Evolutionary conservation across 2,888 invertebrate genomes (phyloP), one percentile per base, ranked within the genome.

Genomic region (Drepana falcataria): DNA sequence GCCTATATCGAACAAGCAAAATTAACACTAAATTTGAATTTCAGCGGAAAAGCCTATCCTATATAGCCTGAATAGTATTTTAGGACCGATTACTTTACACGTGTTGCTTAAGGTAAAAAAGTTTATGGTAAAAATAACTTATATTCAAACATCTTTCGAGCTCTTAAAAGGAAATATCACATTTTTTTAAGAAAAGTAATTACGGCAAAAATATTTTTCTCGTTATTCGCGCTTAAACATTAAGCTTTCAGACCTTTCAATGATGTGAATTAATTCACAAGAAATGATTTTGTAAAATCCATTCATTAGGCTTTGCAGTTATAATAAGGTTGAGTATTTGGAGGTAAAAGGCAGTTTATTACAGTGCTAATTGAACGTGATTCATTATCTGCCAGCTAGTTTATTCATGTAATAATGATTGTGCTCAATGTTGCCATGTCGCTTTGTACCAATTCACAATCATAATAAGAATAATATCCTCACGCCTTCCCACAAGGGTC

Each of bases 21-120:
- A 83, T 83, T 80, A 80, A 78, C 79, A 79, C 77, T 69, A 73
- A 68, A 77, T 75, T 79, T 78, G 73, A 68, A 78, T 75, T 72
- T 68, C 65, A 66, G 64, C 67, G 73, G 68, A 65, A 21, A 21
- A 21, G 21, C 21, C 21, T 21, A 21, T 21, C 21, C 65, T 68
- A 44, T 9, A 9, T 9, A 4, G 40, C 34, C 33, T 2, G 9
- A 41, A 5, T 51, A 51, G 40, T 40, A 7, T 51, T 51, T 51
- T 51, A 44, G 9, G 9, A 44, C 44, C 44, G 44, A 6, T 9
- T 5, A 9, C 9, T 44, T 44, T 44, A 9, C 44, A 44, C 44
- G 9, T 44, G 44, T 44, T 9, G 44, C 44, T 7, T 9, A 44
- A 44, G 9, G 44, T 4, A 40, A n/a, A n/a, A 37, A 21, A 49